Conservation (phyloP, 1,140 invertebrate genomes). For the Sitodiplosis mosellana region DNA sequence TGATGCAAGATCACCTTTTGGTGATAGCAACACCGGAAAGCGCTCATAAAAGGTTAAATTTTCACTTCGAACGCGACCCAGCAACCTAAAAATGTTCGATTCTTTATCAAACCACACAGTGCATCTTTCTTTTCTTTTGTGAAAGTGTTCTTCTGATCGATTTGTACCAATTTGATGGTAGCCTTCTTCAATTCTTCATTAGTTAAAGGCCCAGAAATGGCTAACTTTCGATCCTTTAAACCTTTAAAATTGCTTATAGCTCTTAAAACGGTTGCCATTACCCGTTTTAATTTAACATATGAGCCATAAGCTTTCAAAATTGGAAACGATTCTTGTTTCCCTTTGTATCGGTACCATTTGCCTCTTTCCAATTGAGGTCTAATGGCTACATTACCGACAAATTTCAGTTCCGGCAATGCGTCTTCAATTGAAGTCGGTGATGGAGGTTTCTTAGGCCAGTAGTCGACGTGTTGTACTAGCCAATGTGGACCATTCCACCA, state of each 20-base stretch:
- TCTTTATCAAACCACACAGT: constrained; percentile 12
- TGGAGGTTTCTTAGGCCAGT: neutral
- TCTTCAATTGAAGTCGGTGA: too few relatives aligned
- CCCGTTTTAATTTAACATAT: neutral
- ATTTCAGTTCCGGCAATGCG: too few relatives aligned
- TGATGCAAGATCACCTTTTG: constrained; percentile 8
- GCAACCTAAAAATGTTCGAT: constrained; percentile 13
- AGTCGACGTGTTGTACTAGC: neutral
- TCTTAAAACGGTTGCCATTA: too few relatives aligned
- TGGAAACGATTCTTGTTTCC: too few relatives aligned
- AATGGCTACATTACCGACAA: too few relatives aligned
- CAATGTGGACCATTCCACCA: neutral
- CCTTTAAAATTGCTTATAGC: too few relatives aligned
- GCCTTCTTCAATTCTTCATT: neutral
- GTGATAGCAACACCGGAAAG: constrained; percentile 12
- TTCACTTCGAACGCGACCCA: constrained; percentile 12
- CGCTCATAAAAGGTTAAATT: constrained; percentile 8
- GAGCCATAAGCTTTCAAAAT: neutral
- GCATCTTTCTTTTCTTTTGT: too few relatives aligned
- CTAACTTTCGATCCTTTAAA: too few relatives aligned
- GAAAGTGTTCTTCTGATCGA: too few relatives aligned
- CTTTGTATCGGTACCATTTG: too few relatives aligned
- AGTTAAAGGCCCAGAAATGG: too few relatives aligned
- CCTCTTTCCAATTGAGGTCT: too few relatives aligned
- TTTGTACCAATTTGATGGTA: neutral